phyloP scores from a whole-genome alignment of 2,113 vertebrate species.

The Uria lomvia region DNA sequence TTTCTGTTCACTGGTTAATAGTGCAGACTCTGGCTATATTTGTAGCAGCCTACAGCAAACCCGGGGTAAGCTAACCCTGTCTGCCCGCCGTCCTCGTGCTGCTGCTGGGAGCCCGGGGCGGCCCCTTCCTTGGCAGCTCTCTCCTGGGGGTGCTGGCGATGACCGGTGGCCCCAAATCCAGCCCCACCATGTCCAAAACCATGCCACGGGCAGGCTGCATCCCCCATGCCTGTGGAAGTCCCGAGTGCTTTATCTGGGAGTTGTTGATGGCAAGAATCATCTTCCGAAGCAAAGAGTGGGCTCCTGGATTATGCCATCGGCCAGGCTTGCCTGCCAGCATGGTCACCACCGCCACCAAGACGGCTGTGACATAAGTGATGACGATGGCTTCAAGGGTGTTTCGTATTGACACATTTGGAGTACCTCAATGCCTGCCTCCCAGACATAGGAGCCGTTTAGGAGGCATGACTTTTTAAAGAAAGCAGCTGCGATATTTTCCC shows the following conservation, averaged over 20 bases:
- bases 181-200: neutral
- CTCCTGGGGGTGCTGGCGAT: neutral
- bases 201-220: neutral
- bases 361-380: neutral
- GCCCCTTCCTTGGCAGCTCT: neutral
- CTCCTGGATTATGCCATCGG: neutral
- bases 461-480: neutral
- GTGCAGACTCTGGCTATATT: neutral
- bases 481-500: neutral
- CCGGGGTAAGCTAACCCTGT: neutral
- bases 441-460: neutral
- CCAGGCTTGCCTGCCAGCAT: neutral
- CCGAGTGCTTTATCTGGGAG: neutral
- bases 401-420: neutral
- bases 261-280: neutral
- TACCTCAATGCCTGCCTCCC: neutral
- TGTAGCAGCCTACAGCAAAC: neutral
- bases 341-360: neutral
- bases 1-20: neutral
- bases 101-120: fast-evolving
- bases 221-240: neutral
- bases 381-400: neutral
- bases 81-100: neutral
- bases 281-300: neutral
- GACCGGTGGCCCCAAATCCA: neutral